phyloP scores from a whole-genome alignment of 2,888 invertebrate species.

The Gari tellinella region DNA sequence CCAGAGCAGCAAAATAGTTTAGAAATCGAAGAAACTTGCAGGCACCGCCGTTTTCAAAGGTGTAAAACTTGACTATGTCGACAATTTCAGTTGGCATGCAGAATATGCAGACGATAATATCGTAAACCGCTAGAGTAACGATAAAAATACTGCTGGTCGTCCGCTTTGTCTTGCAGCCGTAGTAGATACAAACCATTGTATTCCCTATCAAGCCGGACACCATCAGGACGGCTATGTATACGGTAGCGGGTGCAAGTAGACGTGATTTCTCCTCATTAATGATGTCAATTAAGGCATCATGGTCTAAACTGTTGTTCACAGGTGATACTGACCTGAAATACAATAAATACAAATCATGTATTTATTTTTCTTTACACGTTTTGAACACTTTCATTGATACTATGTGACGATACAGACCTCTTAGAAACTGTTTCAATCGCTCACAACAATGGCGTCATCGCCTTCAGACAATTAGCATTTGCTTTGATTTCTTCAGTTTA shows the following conservation, averaged over 20 bases:
- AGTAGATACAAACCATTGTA: slow-evolving; percentile 64
- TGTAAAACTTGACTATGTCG: slow-evolving; percentile 66
- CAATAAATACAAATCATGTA: too few species aligned
- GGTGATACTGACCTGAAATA: too few species aligned
- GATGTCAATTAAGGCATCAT: slow-evolving; percentile 26
- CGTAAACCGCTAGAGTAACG: slow-evolving; percentile 66
- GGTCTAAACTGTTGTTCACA: background rate
- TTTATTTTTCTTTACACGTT: too few species aligned
- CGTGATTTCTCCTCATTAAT: slow-evolving; percentile 62
- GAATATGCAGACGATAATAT: slow-evolving; percentile 65
- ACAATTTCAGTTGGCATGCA: slow-evolving; percentile 72
- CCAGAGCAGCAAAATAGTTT: slow-evolving; percentile 64
- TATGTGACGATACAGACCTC: too few species aligned
- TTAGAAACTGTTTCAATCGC: too few species aligned
- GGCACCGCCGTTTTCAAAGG: slow-evolving; percentile 61
- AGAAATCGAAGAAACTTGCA: slow-evolving; percentile 68
- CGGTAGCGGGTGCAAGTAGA: slow-evolving; percentile 64
- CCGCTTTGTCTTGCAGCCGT: slow-evolving; percentile 63
- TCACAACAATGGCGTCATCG: too few species aligned
- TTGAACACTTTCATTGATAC: too few species aligned
- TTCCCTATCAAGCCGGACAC: slow-evolving; percentile 70
- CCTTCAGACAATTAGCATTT: too few species aligned
- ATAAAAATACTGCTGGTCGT: slow-evolving; percentile 70
- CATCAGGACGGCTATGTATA: slow-evolving; percentile 65
- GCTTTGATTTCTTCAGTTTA: too few species aligned